Evolutionary conservation across 2,113 vertebrate species (phyloP).

Genomic region (Melanerpes formicivorus): DNA sequence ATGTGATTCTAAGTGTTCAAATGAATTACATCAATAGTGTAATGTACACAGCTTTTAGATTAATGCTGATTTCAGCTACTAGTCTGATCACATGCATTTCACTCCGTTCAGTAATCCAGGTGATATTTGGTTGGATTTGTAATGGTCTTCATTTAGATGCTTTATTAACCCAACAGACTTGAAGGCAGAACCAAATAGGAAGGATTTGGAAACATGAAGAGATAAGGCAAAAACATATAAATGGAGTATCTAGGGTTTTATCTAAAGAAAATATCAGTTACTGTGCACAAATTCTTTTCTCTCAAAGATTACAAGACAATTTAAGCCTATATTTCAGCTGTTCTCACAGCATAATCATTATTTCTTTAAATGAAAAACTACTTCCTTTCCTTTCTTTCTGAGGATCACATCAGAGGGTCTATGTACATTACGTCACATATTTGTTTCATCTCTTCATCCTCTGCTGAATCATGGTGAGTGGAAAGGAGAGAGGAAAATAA

Average conservation of each 20-base stretch:
- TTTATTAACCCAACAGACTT: background rate
- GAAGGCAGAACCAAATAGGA: background rate
- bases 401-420: background rate
- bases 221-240: background rate
- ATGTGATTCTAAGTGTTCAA: background rate
- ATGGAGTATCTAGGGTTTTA: background rate
- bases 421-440: background rate
- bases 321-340: background rate
- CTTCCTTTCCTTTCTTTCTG: background rate
- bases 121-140: background rate
- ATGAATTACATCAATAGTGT: background rate
- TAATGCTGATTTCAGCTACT: background rate
- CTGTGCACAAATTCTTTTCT: background rate
- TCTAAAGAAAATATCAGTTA: background rate
- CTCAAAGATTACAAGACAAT: background rate
- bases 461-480: background rate
- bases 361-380: background rate
- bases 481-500: background rate
- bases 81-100: background rate
- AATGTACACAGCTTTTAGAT: background rate
- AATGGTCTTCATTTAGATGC: background rate
- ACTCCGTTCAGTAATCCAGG: background rate
- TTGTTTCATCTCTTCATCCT: background rate
- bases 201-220: background rate
- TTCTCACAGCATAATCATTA: background rate